Evolutionary conservation across 2,113 vertebrate species (phyloP), one percentile per base, ranked within the genome.

Genomic region (Chaetorhynchus papuensis): DNA sequence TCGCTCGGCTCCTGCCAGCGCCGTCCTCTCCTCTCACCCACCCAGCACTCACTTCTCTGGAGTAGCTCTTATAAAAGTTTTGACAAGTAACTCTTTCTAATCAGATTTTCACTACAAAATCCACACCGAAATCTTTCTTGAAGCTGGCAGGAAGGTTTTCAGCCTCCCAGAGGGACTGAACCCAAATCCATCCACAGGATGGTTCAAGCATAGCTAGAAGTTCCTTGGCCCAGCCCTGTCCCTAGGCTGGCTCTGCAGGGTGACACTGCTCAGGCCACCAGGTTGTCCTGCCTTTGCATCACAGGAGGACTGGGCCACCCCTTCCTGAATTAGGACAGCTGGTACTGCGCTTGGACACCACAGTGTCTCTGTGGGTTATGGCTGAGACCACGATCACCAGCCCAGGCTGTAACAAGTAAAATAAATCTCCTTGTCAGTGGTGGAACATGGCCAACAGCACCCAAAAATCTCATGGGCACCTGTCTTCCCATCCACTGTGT

Each of bases 351-450:
- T 2, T 63, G 65, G 45, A 49, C 33, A 45, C 28, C 30, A 0
- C 20, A 1, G 4, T 41, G 44, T 28, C 20, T 65, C 27, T 0
- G 0, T 53, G 42, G n/a, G 26, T 50, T 53, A 6, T 23, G 28
- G 16, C 27, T 1, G 23, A 69, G 54, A 41, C 37, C 2, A 0
- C 15, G 37, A 17, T 42, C 1, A 1, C 33, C 8, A 30, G 24
- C 42, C 52, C 68, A 23, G 70, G 33, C 33, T 66, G 59, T 28
- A 54, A 12, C 30, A n/a, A 33, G 45, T 59, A 28, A 52, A 61
- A 31, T 47, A 39, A 81, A 69, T 57, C 59, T 15, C 11, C 1
- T 8, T 54, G 11, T 57, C 31, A 8, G 72, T 4, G 2, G 24
- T 50, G 42, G 69, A 35, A 61, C 0, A 0, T 13, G 27, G 28